A percentile compares a stretch with the other conserved stretches of the same genome.
Evolutionary conservation across 2,797 vertebrate genomes (phyloP).

Genomic region (Sebastolobus alascanus): DNA sequence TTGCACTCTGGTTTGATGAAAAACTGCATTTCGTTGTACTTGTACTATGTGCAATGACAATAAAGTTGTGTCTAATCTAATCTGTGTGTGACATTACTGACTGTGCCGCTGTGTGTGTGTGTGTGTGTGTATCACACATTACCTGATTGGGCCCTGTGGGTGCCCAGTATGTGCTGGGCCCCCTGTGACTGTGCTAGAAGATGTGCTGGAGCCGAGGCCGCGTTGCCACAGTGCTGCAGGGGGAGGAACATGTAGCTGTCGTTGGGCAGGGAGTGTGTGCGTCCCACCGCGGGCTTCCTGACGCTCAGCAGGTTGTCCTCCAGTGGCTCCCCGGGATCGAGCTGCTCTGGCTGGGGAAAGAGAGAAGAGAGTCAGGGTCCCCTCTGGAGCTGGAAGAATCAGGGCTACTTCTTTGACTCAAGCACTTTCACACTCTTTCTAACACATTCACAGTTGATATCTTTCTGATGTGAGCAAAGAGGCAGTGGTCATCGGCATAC

Average conservation of each 20-base stretch:
- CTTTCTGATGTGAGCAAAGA: constrained; percentile 62
- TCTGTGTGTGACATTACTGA: no score
- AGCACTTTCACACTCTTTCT: constrained; percentile 45
- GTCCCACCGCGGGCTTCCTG: constrained; percentile 92
- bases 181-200: constrained; percentile 62
- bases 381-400: background rate
- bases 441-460: constrained; percentile 55
- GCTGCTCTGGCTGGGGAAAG: constrained; percentile 67
- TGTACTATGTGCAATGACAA: no score
- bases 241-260: constrained; percentile 98
- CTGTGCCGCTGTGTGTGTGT: no score
- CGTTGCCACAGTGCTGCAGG: constrained; percentile 42
- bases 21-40: no score
- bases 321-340: constrained; percentile 44
- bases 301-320: constrained; percentile 90
- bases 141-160: constrained; percentile 88
- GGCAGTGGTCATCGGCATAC: constrained; percentile 71
- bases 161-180: constrained; percentile 69
- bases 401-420: constrained; percentile 31
- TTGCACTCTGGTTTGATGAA: no score
- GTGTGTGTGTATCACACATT: background rate
- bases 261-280: constrained; percentile 95
- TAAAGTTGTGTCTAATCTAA: no score
- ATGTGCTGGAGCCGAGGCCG: constrained; percentile 28
- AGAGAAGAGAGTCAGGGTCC: constrained; percentile 38